Percentiles rank a stretch among this genome's conserved stretches.
Evolutionary conservation across 2,113 vertebrate genomes (phyloP).

Genomic region (Phyllopteryx taeniolatus): DNA sequence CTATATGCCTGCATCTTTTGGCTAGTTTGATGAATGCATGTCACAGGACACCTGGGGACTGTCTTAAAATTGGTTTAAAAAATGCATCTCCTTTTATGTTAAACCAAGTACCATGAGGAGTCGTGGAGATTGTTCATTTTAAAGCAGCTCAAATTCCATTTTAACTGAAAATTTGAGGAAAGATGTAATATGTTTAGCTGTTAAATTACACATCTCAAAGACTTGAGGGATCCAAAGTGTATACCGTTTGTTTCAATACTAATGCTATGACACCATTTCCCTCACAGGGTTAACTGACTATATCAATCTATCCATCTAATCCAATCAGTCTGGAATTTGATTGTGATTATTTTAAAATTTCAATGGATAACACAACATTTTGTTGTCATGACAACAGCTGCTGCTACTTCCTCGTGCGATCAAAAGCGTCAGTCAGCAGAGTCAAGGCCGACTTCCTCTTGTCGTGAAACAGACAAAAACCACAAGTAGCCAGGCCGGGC

Average conservation of each 20-base stretch:
- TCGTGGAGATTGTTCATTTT: too few relatives aligned
- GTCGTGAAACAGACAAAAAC: neutral
- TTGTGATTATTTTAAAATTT: neutral
- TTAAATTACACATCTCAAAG: neutral
- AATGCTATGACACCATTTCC: neutral
- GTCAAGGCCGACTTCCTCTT: constrained; percentile 35
- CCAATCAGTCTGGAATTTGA: neutral
- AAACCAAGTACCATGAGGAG: too few relatives aligned
- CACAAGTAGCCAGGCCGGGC: neutral
- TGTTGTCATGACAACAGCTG: constrained; percentile 26
- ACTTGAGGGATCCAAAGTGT: neutral
- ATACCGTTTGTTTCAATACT: neutral
- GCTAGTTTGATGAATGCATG: too few relatives aligned
- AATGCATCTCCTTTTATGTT: too few relatives aligned
- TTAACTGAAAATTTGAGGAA: too few relatives aligned
- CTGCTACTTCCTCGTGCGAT: constrained; percentile 35
- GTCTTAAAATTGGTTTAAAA: neutral
- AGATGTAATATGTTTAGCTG: too few relatives aligned
- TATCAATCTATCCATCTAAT: neutral
- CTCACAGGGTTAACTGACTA: neutral
- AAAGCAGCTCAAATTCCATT: too few relatives aligned
- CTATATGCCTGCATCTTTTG: too few relatives aligned
- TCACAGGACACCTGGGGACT: neutral
- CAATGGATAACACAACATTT: neutral
- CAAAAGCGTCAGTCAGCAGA: constrained; percentile 26